phyloP scores from a whole-genome alignment of 2,113 vertebrate genomes.

The Seriola aureovittata region DNA sequence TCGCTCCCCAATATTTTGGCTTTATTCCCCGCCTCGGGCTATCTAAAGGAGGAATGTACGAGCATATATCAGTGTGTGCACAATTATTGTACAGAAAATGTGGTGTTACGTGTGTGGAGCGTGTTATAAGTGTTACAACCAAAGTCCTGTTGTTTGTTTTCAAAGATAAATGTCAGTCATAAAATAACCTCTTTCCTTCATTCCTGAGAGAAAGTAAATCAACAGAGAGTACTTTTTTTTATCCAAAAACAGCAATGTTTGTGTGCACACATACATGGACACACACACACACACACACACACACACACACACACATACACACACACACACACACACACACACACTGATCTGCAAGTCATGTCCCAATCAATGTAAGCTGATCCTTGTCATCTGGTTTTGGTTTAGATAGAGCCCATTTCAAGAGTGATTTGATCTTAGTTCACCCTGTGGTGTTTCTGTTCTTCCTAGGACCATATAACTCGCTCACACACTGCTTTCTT shows the following conservation, averaged over 20 bases:
- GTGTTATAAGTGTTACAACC: background rate
- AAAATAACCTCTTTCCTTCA: constrained; percentile 11
- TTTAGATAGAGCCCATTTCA: constrained; percentile 68
- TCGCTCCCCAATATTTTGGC: constrained; percentile 44
- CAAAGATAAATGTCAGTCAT: constrained; percentile 16
- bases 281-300: constrained; percentile 19
- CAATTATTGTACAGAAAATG: background rate
- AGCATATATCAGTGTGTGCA: background rate
- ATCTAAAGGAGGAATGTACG: constrained; percentile 29
- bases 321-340: constrained; percentile 20
- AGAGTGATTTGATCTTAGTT: constrained; percentile 73
- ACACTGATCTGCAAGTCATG: constrained; percentile 40
- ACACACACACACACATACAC: constrained; percentile 31
- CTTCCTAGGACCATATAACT: constrained; percentile 44
- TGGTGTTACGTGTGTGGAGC: background rate
- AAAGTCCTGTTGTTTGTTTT: constrained; percentile 16
- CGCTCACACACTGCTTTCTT: constrained; percentile 50
- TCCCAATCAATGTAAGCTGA: constrained; percentile 70
- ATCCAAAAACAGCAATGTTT: constrained; percentile 51
- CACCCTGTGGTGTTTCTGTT: constrained; percentile 61
- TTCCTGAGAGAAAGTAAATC: constrained; percentile 15
- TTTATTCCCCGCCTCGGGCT: constrained; percentile 23
- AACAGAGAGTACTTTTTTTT: constrained; percentile 13
- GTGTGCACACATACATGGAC: constrained; percentile 13
- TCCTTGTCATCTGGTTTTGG: constrained; percentile 76